phyloP scores from a whole-genome alignment of 64 coral and sea anemone species.

The Dendrophyllia cribrosa region DNA sequence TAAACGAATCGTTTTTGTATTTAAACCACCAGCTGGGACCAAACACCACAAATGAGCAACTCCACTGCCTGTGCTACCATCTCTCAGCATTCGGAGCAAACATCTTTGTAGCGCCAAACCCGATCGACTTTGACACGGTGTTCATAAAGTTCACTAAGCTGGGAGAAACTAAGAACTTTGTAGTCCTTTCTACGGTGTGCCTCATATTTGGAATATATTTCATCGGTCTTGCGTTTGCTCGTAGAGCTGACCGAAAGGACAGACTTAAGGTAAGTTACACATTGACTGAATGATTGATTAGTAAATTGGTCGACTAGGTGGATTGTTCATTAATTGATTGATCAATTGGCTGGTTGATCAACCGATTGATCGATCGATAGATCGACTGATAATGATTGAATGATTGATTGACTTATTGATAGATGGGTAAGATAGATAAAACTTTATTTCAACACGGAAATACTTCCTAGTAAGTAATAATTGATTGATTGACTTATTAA shows the following conservation, averaged over 20 bases:
- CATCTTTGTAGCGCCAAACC: slow-evolving; percentile 58
- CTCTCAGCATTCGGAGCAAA: slow-evolving; percentile 55
- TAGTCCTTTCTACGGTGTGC: slow-evolving; percentile 42
- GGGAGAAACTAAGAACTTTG: slow-evolving; percentile 27
- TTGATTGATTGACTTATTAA: too few relatives aligned
- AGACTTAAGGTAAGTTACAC: not conserved
- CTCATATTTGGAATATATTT: slow-evolving; percentile 30
- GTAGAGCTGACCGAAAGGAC: slow-evolving; percentile 56
- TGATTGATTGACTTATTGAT: too few relatives aligned
- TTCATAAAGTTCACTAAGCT: not conserved
- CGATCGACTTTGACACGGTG: slow-evolving; percentile 68
- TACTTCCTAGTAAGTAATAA: too few relatives aligned
- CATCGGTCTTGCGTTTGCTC: slow-evolving; percentile 22
- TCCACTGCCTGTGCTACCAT: slow-evolving; percentile 56
- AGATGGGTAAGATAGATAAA: too few relatives aligned
- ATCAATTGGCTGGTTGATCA: too few relatives aligned
- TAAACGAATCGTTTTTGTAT: not conserved
- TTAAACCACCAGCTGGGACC: slow-evolving; percentile 24
- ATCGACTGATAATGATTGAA: not conserved
- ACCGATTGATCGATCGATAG: not conserved
- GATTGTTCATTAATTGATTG: too few relatives aligned
- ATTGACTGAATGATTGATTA: not conserved
- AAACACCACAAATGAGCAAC: not conserved
- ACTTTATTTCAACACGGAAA: too few relatives aligned
- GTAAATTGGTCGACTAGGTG: too few relatives aligned